Base-by-base conservation (phyloP, 1,140 invertebrate genomes). In the Penaeus chinensis region DNA sequence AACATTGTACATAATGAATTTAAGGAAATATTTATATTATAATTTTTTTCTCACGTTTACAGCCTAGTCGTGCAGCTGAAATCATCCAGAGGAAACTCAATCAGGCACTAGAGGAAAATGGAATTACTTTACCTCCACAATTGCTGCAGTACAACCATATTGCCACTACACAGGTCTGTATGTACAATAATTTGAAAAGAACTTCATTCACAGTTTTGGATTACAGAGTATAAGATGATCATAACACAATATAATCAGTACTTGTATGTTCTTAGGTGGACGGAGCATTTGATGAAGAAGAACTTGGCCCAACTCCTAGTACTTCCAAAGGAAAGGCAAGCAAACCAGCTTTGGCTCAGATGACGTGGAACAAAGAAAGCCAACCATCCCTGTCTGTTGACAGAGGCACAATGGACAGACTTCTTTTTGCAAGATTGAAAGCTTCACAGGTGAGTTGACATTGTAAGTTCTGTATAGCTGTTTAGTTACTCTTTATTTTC, bases 1-100 rank as follows among this genome's bases (percentile, higher is more conserved):
- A 8, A 42, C 7, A 8, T 7, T 42, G 37, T 42, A 7, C 7
- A 42, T 42, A 8, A 42, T 42, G 37, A 42, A 42, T 42, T 42
- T 42, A 42, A 2, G 37, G 7, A 42, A 8, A 42, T 2, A 42
- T 42, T 42, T 42, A 42, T 42, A 42, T 42, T 42, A 3, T 42
- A 42, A 37, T 16, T 37, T 78, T 60, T 22, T 60, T 22, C 24
- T 22, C 19, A 24, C 42, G 62, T 37, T 69, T 84, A 32, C 95
- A 84, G 94, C 95, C 61, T 91, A 96, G 91, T 96, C 87, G 85
- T 63, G 90, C 97, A 78, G 95, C 96, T 2, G 95, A 95, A 24
- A 93, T 96, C 85, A 93, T 97, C 27, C 96, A 97, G 91, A 96
- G 97, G 91, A 96, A 97, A 92, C 96, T 98, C 3, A 97, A 96